Evolutionary conservation across 2,113 vertebrate genomes (phyloP).

Genomic region (Rhinichthys klamathensis): DNA sequence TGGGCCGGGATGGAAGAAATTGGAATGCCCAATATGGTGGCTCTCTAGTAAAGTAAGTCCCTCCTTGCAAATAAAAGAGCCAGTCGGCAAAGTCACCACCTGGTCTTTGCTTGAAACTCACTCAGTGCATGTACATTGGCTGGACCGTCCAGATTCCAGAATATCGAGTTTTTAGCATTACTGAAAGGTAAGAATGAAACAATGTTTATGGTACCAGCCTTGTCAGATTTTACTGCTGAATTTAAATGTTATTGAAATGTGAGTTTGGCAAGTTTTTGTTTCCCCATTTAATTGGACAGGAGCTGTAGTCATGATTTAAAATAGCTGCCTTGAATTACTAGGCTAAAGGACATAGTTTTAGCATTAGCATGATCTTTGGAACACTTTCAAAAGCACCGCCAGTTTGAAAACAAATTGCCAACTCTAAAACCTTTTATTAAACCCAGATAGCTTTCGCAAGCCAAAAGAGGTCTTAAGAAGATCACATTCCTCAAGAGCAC

Average conservation of each 20-base stretch:
- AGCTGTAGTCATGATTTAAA: background rate
- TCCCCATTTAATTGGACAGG: background rate
- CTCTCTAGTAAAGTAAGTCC: no score
- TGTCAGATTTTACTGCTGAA: background rate
- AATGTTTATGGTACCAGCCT: background rate
- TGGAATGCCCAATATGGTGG: no score
- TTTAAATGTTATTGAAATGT: background rate
- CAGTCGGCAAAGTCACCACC: no score
- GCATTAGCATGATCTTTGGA: background rate
- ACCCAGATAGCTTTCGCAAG: background rate
- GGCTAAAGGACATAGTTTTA: background rate
- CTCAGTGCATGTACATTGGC: no score
- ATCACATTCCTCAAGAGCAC: conserved; percentile 43
- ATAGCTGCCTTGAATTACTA: background rate
- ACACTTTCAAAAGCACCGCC: background rate
- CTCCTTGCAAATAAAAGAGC: no score
- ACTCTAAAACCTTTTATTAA: conserved; percentile 14
- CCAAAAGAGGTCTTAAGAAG: conserved; percentile 46
- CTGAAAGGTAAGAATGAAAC: background rate
- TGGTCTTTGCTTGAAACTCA: no score
- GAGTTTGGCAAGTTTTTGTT: background rate
- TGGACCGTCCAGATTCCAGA: no score
- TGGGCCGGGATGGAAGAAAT: no score
- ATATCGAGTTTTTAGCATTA: background rate
- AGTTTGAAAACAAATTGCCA: background rate